Evolutionary conservation across 37 sponge, comb jelly and placozoan genomes (phyloP).

Genomic region (Chondrilla cf. caribensis): DNA sequence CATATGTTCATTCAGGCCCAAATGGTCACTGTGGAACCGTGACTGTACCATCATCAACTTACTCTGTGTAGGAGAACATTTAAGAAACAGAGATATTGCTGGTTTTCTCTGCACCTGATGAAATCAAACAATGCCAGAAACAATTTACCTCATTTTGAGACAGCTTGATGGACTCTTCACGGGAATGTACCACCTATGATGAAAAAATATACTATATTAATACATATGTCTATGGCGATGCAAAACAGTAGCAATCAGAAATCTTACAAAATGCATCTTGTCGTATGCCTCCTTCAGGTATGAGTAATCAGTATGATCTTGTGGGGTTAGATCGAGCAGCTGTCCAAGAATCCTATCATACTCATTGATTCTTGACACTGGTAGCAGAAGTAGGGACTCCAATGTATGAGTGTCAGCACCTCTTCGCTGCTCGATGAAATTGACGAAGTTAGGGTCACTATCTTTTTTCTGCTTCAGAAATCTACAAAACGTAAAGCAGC

Average conservation of each 20-base stretch:
- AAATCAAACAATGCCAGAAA: no score
- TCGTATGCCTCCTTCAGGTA: conserved; percentile 28
- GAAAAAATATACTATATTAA: neutral
- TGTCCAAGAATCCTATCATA: conserved; percentile 49
- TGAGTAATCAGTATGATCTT: conserved; percentile 57
- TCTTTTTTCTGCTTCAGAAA: conserved; percentile 44
- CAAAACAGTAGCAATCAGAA: no score
- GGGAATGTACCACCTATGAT: conserved; percentile 48
- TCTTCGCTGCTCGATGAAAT: conserved; percentile 48
- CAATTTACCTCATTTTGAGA: conserved; percentile 47
- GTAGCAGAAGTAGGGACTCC: conserved; percentile 73
- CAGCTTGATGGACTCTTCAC: conserved; percentile 40
- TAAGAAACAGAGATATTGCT: neutral
- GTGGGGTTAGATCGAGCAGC: conserved; percentile 44
- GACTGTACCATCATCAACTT: conserved; percentile 59
- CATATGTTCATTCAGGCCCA: conserved; percentile 37
- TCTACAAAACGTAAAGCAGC: conserved; percentile 19
- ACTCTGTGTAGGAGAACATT: neutral
- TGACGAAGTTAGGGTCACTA: conserved; percentile 42
- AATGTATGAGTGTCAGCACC: conserved; percentile 71
- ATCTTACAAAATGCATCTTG: neutral
- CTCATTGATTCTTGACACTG: conserved; percentile 55
- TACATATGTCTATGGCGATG: no score
- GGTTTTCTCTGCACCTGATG: no score
- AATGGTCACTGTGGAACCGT: conserved; percentile 50